These are phyloP conservation scores for Bradynema listronoti DNA, from an alignment of 1,140 invertebrate genomes.

Conservation along the genomic window DNA sequence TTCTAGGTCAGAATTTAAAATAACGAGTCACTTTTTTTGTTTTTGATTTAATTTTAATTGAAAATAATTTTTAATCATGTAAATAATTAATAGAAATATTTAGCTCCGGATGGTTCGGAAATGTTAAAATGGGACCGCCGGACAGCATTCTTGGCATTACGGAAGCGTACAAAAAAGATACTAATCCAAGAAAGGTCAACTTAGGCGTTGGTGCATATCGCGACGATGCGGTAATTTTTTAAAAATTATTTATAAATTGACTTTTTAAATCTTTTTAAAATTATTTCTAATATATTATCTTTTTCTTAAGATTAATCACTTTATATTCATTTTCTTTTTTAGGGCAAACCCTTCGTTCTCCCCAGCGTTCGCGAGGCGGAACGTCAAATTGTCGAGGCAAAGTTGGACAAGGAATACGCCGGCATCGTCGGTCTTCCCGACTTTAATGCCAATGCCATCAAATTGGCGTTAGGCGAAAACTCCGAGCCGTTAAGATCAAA, in stretches of 20 bases:
- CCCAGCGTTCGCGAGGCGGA: slow-evolving; percentile 68
- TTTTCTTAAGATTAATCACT: slow-evolving; percentile 13
- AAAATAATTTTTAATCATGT: too few species aligned
- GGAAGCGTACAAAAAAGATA: slow-evolving; percentile 85
- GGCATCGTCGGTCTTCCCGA: slow-evolving; percentile 72
- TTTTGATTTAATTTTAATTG: too few species aligned
- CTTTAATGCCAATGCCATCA: slow-evolving; percentile 61
- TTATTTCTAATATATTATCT: slow-evolving; percentile 69
- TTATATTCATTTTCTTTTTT: slow-evolving; percentile 23
- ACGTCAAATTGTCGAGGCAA: slow-evolving; percentile 66
- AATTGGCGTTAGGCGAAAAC: slow-evolving; percentile 80
- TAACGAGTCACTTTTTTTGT: too few species aligned
- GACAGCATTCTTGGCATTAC: slow-evolving; percentile 81
- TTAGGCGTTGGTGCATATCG: slow-evolving; percentile 94
- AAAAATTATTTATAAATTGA: too few species aligned
- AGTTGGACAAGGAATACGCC: slow-evolving; percentile 89
- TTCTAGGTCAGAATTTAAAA: too few species aligned
- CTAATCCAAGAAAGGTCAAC: slow-evolving; percentile 91
- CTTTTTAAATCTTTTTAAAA: slow-evolving; percentile 54
- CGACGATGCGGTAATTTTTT: slow-evolving; percentile 92
- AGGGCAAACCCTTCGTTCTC: slow-evolving; percentile 49
- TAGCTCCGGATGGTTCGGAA: slow-evolving; percentile 49
- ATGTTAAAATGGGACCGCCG: slow-evolving; percentile 90
- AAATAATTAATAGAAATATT: too few species aligned
- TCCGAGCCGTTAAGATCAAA: slow-evolving; percentile 70